Percentiles rank a stretch among this genome's conserved stretches.
Evolutionary conservation across 2,113 vertebrate genomes (phyloP).

Genomic region (Oreochromis spilurus): DNA sequence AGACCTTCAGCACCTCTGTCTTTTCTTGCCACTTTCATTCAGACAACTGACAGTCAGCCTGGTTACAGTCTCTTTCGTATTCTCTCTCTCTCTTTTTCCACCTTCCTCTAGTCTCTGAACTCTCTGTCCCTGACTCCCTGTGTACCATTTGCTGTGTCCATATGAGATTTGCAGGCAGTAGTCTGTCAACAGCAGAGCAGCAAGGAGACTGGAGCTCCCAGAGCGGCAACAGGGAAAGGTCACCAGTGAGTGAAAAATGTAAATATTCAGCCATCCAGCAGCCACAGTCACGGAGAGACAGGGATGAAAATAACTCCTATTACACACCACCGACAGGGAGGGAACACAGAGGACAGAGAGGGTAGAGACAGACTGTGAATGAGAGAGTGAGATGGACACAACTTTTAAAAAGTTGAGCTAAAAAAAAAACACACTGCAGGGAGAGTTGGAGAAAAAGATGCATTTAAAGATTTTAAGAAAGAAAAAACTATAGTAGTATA

Average conservation of each 20-base stretch:
- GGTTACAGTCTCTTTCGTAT: background rate
- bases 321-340: constrained; percentile 59
- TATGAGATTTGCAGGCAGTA: constrained; percentile 69
- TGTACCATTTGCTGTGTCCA: constrained; percentile 65
- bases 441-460: constrained; percentile 9
- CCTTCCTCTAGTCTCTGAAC: constrained; percentile 27
- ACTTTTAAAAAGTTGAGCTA: constrained; percentile 59
- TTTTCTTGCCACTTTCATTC: constrained; percentile 17
- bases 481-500: background rate
- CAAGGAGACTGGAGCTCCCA: constrained; percentile 68
- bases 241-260: constrained; percentile 71
- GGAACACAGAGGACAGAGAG: constrained; percentile 51
- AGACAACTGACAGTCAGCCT: background rate
- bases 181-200: constrained; percentile 69
- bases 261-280: constrained; percentile 68
- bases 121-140: constrained; percentile 39
- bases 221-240: constrained; percentile 69
- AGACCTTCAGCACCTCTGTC: constrained; percentile 19
- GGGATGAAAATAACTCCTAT: constrained; percentile 68
- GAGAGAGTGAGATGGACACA: constrained; percentile 41
- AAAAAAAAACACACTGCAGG: constrained; percentile 18
- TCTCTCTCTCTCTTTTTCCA: background rate
- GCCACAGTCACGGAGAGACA: constrained; percentile 58
- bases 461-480: constrained; percentile 31
- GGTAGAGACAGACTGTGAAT: constrained; percentile 32